phyloP scores from a whole-genome alignment of 2,113 vertebrate genomes.

The Otus sunia region DNA sequence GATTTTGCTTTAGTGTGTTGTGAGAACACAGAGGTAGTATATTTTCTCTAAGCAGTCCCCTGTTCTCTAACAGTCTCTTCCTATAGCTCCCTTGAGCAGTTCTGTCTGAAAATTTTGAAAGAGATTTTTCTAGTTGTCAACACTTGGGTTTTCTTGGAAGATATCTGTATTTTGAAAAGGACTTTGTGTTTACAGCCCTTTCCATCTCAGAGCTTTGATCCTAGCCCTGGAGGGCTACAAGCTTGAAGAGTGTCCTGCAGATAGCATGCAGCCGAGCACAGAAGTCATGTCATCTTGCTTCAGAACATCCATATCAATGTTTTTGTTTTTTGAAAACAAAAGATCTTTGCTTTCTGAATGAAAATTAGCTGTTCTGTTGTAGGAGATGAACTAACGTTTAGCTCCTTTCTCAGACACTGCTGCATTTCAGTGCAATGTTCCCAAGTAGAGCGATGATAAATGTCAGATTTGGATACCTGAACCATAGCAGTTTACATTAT shows the following conservation, averaged over 20 bases:
- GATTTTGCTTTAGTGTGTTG: not conserved
- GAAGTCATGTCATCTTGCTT: not conserved
- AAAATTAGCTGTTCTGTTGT: not conserved
- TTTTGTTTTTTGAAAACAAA: not conserved
- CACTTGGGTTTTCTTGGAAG: not conserved
- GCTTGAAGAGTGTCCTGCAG: not conserved
- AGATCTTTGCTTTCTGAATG: not conserved
- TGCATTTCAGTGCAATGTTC: not conserved
- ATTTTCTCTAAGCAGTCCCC: not conserved
- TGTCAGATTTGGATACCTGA: not conserved
- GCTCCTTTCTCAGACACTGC: not conserved
- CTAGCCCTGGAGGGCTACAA: not conserved
- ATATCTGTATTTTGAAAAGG: not conserved
- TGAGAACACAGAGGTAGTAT: not conserved
- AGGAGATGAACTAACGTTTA: not conserved
- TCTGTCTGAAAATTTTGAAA: constrained; percentile 4
- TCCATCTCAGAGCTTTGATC: constrained; percentile 8
- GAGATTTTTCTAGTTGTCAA: constrained; percentile 7
- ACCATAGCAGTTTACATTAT: not conserved
- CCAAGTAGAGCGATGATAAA: not conserved
- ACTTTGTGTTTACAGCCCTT: not conserved
- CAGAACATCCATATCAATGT: not conserved
- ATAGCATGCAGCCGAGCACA: not conserved
- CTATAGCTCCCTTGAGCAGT: not conserved
- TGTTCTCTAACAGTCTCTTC: not conserved